Evolutionary conservation across 2,113 vertebrate genomes (phyloP).

Genomic region (Barbus barbus): DNA sequence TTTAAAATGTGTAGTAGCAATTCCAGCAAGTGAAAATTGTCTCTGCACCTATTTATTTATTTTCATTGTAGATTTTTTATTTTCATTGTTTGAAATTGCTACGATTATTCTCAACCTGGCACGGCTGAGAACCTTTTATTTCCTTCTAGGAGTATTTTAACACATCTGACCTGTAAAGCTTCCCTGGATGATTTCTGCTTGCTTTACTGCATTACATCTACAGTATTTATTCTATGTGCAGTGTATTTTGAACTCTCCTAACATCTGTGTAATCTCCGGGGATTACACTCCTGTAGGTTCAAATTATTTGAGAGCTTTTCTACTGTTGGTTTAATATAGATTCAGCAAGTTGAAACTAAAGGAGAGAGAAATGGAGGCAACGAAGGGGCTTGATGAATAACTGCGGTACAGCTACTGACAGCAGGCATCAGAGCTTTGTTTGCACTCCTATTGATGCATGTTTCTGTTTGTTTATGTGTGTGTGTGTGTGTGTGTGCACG

Average conservation of each 20-base stretch:
- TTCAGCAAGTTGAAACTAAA: slow-evolving; percentile 3
- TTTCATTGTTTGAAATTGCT: too few species aligned
- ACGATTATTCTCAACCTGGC: too few species aligned
- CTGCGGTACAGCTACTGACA: slow-evolving; percentile 66
- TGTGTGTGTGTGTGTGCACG: not conserved
- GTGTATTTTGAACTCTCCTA: slow-evolving; percentile 33
- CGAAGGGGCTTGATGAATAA: slow-evolving; percentile 65
- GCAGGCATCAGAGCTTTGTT: slow-evolving; percentile 53
- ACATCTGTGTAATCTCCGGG: slow-evolving; percentile 49
- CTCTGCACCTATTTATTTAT: too few species aligned
- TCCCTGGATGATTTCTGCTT: slow-evolving; percentile 12
- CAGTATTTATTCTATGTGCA: slow-evolving; percentile 8
- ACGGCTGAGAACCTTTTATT: too few species aligned
- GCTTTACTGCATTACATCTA: slow-evolving; percentile 12
- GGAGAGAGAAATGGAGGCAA: slow-evolving; percentile 7
- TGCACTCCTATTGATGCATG: slow-evolving; percentile 13
- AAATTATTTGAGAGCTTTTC: slow-evolving; percentile 30
- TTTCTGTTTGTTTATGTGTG: not conserved
- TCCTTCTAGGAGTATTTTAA: too few species aligned
- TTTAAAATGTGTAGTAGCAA: too few species aligned
- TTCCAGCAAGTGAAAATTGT: too few species aligned
- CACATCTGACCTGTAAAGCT: not conserved
- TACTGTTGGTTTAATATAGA: slow-evolving; percentile 18
- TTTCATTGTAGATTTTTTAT: not conserved
- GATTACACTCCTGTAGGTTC: slow-evolving; percentile 43